Evolutionary conservation across 2,113 vertebrate genomes (phyloP).

Genomic region (Symphodus melops): DNA sequence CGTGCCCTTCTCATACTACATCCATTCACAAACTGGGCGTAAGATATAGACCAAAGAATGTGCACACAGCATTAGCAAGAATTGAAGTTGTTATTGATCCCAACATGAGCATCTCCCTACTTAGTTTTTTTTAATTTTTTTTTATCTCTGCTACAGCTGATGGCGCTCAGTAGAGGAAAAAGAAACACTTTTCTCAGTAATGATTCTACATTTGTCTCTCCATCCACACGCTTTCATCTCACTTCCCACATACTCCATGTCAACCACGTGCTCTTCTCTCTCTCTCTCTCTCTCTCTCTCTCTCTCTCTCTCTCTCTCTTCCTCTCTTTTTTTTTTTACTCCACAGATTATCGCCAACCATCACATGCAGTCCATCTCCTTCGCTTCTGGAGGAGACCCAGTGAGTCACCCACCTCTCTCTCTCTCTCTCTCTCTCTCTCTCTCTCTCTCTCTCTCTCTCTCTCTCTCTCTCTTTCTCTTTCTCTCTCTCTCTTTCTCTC

Average conservation of each 20-base stretch:
- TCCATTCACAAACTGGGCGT: conserved; percentile 48
- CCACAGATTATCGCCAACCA: conserved; percentile 96
- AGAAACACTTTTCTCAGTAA: conserved; percentile 60
- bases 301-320: conserved; percentile 22
- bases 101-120: conserved; percentile 28
- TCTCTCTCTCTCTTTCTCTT: too few species aligned
- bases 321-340: conserved; percentile 45
- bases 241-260: conserved; percentile 68
- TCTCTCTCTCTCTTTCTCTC: too few species aligned
- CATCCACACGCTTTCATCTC: conserved; percentile 67
- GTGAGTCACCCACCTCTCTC: conserved; percentile 84
- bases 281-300: conserved; percentile 31
- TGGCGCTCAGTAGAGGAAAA: conserved; percentile 53
- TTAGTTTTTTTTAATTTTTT: too few species aligned
- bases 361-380: conserved; percentile 98
- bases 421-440: conserved; percentile 25
- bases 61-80: conserved; percentile 53
- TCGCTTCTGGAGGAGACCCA: conserved; percentile 95
- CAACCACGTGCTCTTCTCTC: conserved; percentile 56
- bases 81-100: conserved; percentile 65
- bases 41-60: conserved; percentile 40
- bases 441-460: conserved; percentile 36
- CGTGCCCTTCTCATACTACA: conserved; percentile 9
- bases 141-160: conserved; percentile 51
- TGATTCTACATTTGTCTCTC: conserved; percentile 61